Conservation (phyloP, 2,797 vertebrate genomes). For the Benthosema pterotum region DNA sequence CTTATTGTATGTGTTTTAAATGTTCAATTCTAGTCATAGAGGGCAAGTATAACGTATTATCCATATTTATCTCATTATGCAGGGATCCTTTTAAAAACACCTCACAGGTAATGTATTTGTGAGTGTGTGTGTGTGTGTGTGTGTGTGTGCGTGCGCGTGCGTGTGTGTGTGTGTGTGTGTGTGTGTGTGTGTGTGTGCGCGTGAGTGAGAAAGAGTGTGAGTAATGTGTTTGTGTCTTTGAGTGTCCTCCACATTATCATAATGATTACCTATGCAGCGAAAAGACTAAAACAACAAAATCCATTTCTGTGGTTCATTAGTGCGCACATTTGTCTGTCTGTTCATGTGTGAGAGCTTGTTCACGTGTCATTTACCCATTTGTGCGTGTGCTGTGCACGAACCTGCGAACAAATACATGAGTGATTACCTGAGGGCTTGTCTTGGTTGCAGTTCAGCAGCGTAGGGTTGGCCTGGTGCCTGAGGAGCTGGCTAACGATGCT, state of each 20-base stretch:
- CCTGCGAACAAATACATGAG: constrained; percentile 26
- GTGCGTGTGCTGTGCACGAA: constrained; percentile 20
- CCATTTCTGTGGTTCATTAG: constrained; percentile 43
- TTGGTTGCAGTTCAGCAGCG: constrained; percentile 88
- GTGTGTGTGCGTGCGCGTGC: background rate
- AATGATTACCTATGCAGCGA: constrained; percentile 38
- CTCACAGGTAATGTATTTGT: constrained; percentile 21
- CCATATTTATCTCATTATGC: no score
- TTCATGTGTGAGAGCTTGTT: constrained; percentile 15
- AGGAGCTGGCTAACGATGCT: constrained; percentile 90
- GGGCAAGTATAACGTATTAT: no score
- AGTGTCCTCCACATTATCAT: constrained; percentile 30
- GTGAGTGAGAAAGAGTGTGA: background rate
- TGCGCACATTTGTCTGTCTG: constrained; percentile 12
- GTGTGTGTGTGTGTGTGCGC: background rate
- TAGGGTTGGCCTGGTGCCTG: constrained; percentile 86
- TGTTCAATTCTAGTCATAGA: no score
- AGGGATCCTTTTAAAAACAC: no score
- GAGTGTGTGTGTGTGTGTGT: constrained; percentile 1
- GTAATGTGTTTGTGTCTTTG: background rate
- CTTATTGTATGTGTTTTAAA: no score
- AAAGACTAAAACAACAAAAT: constrained; percentile 42
- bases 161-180: background rate
- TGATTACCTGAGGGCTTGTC: constrained; percentile 92
- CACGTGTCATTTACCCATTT: background rate